Conservation (phyloP, 2,113 vertebrate species). For the Callaeas wilsoni region DNA sequence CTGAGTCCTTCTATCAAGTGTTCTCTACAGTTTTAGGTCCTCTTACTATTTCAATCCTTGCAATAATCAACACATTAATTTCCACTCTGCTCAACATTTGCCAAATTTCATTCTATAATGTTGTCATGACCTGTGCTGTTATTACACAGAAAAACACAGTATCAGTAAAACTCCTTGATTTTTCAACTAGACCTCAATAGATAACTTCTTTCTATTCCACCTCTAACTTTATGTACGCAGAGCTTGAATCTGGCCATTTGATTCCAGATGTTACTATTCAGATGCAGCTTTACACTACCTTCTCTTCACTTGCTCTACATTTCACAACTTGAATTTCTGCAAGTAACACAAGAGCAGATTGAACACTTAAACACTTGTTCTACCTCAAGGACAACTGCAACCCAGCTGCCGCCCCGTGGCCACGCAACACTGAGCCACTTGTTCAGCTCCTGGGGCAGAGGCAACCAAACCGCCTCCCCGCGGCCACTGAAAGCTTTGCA, state of each 20-base stretch:
- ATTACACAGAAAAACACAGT: fast-evolving
- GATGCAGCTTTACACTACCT: fast-evolving
- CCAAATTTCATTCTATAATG: fast-evolving
- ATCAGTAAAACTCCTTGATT: fast-evolving
- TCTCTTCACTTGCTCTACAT: fast-evolving
- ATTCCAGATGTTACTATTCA: fast-evolving
- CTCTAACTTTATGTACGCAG: fast-evolving
- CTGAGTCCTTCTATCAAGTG: not conserved
- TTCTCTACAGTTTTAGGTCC: not conserved
- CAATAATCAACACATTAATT: not conserved
- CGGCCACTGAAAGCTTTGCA: not conserved
- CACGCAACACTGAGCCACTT: not conserved
- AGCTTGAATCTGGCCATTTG: fast-evolving
- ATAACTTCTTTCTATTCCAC: fast-evolving
- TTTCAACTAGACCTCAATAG: fast-evolving
- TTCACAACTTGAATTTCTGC: fast-evolving
- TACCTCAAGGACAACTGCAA: fast-evolving
- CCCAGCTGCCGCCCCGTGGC: not conserved
- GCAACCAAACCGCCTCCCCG: not conserved
- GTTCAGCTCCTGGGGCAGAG: not conserved
- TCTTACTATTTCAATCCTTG: not conserved
- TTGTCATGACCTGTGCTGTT: fast-evolving
- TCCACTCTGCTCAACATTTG: fast-evolving
- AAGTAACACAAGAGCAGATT: fast-evolving
- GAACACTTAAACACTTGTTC: not conserved